Evolutionary conservation across 1,140 invertebrate genomes (phyloP).

Genomic region (Nautilus pompilius): DNA sequence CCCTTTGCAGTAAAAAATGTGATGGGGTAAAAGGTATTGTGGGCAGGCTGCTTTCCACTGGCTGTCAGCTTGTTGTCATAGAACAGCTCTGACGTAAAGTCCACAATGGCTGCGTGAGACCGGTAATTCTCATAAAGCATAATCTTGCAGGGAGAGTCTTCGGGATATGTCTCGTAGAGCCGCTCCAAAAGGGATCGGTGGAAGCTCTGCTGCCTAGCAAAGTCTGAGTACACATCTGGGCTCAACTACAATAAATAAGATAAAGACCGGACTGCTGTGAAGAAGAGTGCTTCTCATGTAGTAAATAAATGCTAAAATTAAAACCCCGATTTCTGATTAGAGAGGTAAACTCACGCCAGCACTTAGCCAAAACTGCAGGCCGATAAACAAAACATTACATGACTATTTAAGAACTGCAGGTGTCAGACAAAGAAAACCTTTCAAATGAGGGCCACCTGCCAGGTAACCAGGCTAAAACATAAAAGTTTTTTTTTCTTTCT

Average conservation of each 20-base stretch:
- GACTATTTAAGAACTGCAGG: too few species aligned
- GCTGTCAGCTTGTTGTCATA: conserved; percentile 76
- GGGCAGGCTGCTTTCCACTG: conserved; percentile 66
- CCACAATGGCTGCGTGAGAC: conserved; percentile 77
- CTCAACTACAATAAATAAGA: conserved; percentile 55
- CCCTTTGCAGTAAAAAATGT: conserved; percentile 81
- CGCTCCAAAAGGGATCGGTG: conserved; percentile 78
- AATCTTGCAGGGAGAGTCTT: conserved; percentile 74
- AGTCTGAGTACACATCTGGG: conserved; percentile 77
- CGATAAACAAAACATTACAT: too few species aligned
- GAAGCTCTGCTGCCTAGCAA: conserved; percentile 73
- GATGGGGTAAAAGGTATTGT: conserved; percentile 70
- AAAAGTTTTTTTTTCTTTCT: too few species aligned
- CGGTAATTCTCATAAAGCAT: conserved; percentile 83
- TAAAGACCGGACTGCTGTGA: too few species aligned
- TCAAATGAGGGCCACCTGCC: too few species aligned
- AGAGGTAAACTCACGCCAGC: too few species aligned
- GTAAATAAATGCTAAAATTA: too few species aligned
- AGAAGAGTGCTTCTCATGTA: too few species aligned
- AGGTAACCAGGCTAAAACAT: too few species aligned
- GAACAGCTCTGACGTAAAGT: conserved; percentile 77
- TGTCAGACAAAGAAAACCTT: too few species aligned
- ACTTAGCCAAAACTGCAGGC: too few species aligned
- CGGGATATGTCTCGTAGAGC: conserved; percentile 75
- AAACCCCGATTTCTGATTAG: too few species aligned